A percentile compares a stretch with the other conserved stretches of the same genome.
Evolutionary conservation across 2,113 vertebrate species (phyloP).

Genomic region (Callithrix jacchus): DNA sequence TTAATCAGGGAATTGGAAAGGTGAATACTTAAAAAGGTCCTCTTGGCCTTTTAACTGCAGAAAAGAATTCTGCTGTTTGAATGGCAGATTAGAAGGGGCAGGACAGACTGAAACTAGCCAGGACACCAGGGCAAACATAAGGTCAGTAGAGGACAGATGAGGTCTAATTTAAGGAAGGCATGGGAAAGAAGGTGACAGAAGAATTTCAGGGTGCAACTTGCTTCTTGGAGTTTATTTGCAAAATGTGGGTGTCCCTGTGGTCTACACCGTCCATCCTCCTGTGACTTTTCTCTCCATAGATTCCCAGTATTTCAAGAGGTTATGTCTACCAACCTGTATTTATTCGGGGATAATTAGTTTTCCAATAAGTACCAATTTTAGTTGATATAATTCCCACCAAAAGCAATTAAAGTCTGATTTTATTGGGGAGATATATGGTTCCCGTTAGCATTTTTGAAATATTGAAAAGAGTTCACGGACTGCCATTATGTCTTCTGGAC

Average conservation of each 20-base stretch:
- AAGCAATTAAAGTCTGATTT: constrained; percentile 70
- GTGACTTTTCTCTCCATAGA: neutral
- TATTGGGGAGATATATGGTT: constrained; percentile 66
- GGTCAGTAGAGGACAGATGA: neutral
- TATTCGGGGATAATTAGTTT: constrained; percentile 64
- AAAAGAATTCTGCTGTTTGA: neutral
- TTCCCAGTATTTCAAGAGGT: neutral
- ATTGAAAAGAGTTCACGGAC: constrained; percentile 51
- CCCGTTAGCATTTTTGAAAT: constrained; percentile 66
- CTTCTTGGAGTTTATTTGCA: neutral
- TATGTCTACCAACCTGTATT: constrained; percentile 27
- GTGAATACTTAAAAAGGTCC: neutral
- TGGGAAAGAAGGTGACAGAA: neutral
- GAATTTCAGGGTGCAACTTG: neutral
- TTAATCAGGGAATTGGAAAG: rapidly evolving
- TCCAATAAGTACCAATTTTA: constrained; percentile 71
- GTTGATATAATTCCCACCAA: constrained; percentile 69
- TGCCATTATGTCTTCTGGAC: neutral
- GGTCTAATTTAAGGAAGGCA: neutral
- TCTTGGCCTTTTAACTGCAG: neutral
- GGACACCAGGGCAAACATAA: rapidly evolving
- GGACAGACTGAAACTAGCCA: neutral
- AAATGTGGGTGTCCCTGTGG: neutral
- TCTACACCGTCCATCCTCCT: neutral
- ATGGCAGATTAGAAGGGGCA: neutral